Evolutionary conservation across 2,888 invertebrate species (phyloP), one percentile per base, ranked within the genome.

Genomic region (Pyrochroa serraticornis): DNA sequence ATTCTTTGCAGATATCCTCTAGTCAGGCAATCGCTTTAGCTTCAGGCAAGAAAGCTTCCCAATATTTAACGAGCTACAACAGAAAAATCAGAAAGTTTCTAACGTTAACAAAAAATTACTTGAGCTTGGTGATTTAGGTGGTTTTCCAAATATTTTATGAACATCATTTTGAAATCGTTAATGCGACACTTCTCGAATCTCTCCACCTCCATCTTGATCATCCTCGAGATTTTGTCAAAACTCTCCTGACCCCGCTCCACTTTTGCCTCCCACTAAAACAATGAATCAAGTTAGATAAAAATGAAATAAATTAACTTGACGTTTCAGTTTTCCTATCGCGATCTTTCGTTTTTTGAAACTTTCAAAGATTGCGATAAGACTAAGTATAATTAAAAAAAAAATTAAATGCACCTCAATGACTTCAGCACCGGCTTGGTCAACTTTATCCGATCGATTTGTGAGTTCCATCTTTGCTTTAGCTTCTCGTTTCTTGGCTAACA

Each of bases 201-300:
- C 69, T 94, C 94, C 79, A 97, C 85, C 80, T 98, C 97, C 67
- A 92, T 92, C 76, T 95, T 93, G 66, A 98, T 96, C 81, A 93
- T 93, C 68, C 89, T 88, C 1, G 94, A 97, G 75, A 97, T 97
- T 73, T 91, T 90, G 77, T 97, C 95, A 80, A 98, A 98, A 75
- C 96, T 97, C 70, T 94, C 92, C 77, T 97, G 95, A 0, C 96
- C 93, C 63, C 96, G 88, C 72, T 97, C 96, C n/a, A 97, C 96
- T 81, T 96, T 96, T 0, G 91, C 84, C 78, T 97, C 95, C 96
- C 95, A 95, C 91, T 95, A 73, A 42, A 78, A 76, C 42, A 8
- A 57, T n/a, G n/a, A n/a, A n/a, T n/a, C 44, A 52, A 42, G 7
- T 10, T 6, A 32, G 8, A 22, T 14, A n/a, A 44, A 8, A 32